These are phyloP conservation scores for Rhyzopertha dominica DNA, from an alignment of 1,140 invertebrate genomes.

Conservation along the genomic window DNA sequence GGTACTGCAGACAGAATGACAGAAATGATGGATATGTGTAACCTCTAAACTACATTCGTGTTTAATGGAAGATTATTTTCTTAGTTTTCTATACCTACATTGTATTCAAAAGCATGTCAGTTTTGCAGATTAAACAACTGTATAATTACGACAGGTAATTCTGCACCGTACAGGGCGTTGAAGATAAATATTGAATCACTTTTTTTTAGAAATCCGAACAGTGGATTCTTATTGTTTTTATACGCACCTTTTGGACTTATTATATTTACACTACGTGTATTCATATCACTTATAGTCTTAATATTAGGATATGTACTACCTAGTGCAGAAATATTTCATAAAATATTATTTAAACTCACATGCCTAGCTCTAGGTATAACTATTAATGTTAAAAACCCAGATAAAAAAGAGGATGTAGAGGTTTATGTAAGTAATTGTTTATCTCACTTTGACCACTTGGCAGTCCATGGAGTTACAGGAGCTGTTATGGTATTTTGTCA, in stretches of 20 bases:
- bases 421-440: constrained; percentile 66
- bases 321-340: constrained; percentile 49
- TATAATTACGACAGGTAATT: constrained; percentile 34
- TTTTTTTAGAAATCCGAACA: constrained; percentile 49
- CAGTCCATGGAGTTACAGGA: constrained; percentile 57
- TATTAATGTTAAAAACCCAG: constrained; percentile 56
- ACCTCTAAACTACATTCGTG: too few species aligned
- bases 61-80: too few species aligned
- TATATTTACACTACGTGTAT: constrained; percentile 46
- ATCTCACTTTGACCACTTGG: constrained; percentile 65
- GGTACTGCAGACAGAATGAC: too few species aligned
- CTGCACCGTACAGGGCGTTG: not conserved
- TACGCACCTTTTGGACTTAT: constrained; percentile 53
- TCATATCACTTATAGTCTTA: constrained; percentile 49
- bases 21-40: too few species aligned
- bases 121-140: constrained; percentile 37
- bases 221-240: constrained; percentile 45
- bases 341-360: constrained; percentile 51
- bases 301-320: constrained; percentile 51
- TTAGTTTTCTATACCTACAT: too few species aligned
- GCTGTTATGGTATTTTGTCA: constrained; percentile 54
- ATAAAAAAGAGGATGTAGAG: constrained; percentile 54
- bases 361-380: constrained; percentile 56
- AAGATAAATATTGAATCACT: constrained; percentile 14
- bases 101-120: too few species aligned